Evolutionary conservation across 2,797 vertebrate genomes (phyloP).

Genomic region (Eidolon dupreanum): DNA sequence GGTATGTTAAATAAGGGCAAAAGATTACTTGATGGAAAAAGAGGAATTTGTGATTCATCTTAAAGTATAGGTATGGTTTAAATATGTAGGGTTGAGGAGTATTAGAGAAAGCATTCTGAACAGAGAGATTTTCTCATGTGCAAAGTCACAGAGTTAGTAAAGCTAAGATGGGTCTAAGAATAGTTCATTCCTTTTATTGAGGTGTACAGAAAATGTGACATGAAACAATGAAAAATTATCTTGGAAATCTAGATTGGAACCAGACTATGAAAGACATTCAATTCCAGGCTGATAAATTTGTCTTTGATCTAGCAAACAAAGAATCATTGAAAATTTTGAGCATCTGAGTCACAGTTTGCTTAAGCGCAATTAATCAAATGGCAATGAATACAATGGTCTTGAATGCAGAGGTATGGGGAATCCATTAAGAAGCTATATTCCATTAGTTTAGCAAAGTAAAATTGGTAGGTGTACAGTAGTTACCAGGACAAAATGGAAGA

Average conservation of each 20-base stretch:
- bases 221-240: not conserved
- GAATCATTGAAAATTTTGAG: not conserved
- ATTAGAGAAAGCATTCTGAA: not conserved
- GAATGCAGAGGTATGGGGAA: not conserved
- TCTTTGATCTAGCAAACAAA: not conserved
- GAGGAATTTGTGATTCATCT: not conserved
- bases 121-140: not conserved
- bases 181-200: not conserved
- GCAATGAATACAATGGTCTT: not conserved
- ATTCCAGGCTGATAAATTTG: not conserved
- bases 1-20: not conserved
- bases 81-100: not conserved
- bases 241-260: not conserved
- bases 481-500: not conserved
- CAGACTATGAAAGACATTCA: not conserved
- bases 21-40: not conserved
- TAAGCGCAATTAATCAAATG: not conserved
- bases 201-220: not conserved
- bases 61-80: not conserved
- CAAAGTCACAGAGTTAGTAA: not conserved
- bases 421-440: not conserved
- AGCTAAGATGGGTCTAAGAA: not conserved
- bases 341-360: not conserved
- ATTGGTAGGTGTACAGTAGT: not conserved
- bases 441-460: not conserved